Conservation (phyloP, 2,113 vertebrate genomes). For the Galeopterus variegatus region DNA sequence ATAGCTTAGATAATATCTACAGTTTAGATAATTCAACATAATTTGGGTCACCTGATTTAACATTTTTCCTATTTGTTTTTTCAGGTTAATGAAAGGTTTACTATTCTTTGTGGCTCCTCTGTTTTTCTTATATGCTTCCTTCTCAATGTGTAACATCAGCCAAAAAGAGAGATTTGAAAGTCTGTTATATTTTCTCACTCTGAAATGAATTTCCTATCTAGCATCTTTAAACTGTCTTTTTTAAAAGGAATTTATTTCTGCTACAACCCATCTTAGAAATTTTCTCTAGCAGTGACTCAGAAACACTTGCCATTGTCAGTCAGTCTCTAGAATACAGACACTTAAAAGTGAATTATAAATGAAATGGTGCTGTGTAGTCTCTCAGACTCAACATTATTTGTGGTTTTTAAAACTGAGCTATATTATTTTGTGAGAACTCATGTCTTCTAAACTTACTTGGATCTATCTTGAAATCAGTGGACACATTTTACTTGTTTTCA, state of each 20-base stretch:
- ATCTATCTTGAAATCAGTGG: background rate
- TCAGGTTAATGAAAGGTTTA: background rate
- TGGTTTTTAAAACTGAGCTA: background rate
- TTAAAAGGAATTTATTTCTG: conserved; percentile 22
- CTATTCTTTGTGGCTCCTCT: background rate
- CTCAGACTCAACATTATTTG: background rate
- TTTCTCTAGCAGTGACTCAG: background rate
- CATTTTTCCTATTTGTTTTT: background rate
- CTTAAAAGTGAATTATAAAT: conserved; percentile 41
- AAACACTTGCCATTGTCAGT: conserved; percentile 14
- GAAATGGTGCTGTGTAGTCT: background rate
- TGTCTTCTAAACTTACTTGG: background rate
- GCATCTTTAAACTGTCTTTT: background rate
- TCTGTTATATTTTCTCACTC: background rate
- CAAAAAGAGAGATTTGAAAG: background rate
- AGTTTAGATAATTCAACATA: background rate
- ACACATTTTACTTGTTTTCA: background rate
- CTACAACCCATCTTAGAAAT: background rate
- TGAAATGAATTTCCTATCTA: background rate
- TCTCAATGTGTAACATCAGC: background rate
- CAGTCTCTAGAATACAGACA: background rate
- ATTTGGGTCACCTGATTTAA: background rate
- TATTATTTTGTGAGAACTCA: background rate
- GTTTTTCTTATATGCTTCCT: background rate
- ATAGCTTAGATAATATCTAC: background rate